Conservation (phyloP, 2,113 vertebrate genomes). For the Myrmophylax atrothorax region DNA sequence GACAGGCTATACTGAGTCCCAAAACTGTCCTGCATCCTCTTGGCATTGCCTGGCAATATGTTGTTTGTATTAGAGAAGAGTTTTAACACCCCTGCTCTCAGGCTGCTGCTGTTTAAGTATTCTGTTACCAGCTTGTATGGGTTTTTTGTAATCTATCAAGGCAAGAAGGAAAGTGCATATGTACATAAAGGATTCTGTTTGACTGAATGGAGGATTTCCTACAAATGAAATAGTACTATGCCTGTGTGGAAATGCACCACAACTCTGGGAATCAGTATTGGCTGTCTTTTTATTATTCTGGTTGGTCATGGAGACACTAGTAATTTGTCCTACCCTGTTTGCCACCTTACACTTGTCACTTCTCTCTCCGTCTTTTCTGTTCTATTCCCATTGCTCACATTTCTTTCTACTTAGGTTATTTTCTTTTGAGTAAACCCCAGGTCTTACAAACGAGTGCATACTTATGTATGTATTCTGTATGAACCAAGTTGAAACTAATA, state of each 20-base stretch:
- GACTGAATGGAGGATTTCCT: background rate
- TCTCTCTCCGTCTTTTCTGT: background rate
- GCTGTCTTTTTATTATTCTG: background rate
- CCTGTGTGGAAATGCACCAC: background rate
- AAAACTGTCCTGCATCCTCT: background rate
- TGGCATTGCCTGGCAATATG: background rate
- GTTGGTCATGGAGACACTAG: background rate
- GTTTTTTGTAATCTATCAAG: background rate
- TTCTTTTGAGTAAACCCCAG: background rate
- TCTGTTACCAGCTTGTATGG: background rate
- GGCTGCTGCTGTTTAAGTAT: background rate
- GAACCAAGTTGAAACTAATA: background rate
- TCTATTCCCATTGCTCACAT: background rate
- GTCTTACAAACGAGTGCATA: background rate
- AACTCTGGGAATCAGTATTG: background rate
- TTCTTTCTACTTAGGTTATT: background rate
- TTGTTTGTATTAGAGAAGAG: background rate
- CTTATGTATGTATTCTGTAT: background rate
- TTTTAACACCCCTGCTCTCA: background rate
- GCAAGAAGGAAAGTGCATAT: background rate
- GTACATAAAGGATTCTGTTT: background rate
- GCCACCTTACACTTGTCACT: background rate
- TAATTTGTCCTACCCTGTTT: background rate
- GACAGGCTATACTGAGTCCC: background rate
- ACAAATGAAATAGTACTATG: background rate